A percentile compares a stretch with the other conserved stretches of the same genome.
These are phyloP conservation scores for Cryptomyrus ogoouensis DNA, from an alignment of 2,113 vertebrate genomes.

Conservation along the genomic window DNA sequence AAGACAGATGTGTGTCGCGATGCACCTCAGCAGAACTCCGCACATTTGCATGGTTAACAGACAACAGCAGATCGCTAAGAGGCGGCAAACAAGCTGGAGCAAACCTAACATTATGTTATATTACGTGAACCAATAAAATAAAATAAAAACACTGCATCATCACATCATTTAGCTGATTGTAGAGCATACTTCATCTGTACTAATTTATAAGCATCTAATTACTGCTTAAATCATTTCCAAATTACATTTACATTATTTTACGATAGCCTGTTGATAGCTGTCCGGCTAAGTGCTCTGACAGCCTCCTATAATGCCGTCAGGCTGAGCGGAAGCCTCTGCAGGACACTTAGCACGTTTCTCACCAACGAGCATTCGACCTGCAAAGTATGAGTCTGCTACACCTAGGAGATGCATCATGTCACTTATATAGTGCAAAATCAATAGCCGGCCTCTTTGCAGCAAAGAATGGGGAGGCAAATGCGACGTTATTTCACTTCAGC, in stretches of 20 bases:
- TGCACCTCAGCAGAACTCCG: not conserved
- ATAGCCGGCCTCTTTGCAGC: not conserved
- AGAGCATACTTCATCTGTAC: not conserved
- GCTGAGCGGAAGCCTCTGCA: not conserved
- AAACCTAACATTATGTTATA: not conserved
- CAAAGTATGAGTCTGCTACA: not conserved
- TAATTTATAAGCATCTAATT: not conserved
- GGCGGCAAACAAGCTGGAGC: not conserved
- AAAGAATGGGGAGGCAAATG: not conserved
- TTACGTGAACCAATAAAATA: not conserved
- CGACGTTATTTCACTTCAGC: not conserved
- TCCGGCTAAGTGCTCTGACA: not conserved
- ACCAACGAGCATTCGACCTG: not conserved
- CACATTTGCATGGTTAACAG: not conserved
- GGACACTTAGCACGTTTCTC: not conserved
- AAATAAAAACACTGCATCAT: not conserved
- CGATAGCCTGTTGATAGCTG: not conserved
- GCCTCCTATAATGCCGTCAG: not conserved
- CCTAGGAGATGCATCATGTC: not conserved
- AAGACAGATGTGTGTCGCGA: not conserved
- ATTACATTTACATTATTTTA: not conserved
- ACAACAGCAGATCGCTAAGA: not conserved
- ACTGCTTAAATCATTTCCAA: not conserved
- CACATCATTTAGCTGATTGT: not conserved
- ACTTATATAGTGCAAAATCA: not conserved